phyloP scores from a whole-genome alignment of 2,797 vertebrate genomes.

The Oreonectes daqikongensis region DNA sequence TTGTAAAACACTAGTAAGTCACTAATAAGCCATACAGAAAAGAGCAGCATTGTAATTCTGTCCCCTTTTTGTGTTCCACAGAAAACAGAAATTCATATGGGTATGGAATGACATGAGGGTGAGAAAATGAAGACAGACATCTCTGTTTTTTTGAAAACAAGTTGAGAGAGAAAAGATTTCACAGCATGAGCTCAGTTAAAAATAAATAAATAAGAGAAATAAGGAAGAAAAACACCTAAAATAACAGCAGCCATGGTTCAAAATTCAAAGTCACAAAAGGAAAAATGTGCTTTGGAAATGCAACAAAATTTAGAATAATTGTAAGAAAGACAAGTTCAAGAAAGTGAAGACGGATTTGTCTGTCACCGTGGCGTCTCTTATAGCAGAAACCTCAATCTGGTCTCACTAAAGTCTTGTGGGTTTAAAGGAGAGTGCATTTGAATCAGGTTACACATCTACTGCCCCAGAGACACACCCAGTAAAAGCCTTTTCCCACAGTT shows the following conservation, averaged over 20 bases:
- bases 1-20: background rate
- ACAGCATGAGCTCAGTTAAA: background rate
- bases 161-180: background rate
- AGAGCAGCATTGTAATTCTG: background rate
- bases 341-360: background rate
- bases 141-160: background rate
- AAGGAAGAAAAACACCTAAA: conserved; percentile 4
- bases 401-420: background rate
- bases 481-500: conserved; percentile 16
- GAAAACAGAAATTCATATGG: background rate
- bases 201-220: background rate
- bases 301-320: background rate
- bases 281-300: background rate
- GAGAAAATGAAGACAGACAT: background rate
- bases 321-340: background rate
- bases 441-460: conserved; percentile 5
- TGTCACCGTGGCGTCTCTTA: background rate
- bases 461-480: background rate
- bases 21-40: background rate
- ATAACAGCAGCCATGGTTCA: background rate
- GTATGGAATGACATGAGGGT: background rate
- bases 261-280: background rate
- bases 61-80: background rate
- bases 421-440: background rate
- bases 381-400: background rate